Evolutionary conservation across 2,888 invertebrate genomes (phyloP).

Genomic region (Melinopterus prodromus): DNA sequence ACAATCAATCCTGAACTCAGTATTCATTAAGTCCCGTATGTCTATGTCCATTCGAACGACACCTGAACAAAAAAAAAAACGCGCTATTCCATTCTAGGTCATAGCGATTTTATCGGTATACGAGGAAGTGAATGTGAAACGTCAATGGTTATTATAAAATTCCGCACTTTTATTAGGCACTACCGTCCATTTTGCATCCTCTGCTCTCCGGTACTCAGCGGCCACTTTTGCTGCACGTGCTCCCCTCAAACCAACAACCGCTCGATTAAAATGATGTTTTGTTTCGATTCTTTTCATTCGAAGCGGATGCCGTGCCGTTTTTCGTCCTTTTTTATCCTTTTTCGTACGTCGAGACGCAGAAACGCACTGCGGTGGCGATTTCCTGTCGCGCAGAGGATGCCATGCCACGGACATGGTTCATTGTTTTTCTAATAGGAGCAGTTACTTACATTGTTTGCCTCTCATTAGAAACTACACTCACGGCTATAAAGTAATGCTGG

Average conservation of each 20-base stretch:
- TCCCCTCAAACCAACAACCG: neutral
- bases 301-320: neutral
- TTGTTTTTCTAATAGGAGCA: neutral
- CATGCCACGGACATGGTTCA: neutral
- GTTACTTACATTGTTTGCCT: neutral
- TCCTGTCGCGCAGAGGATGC: neutral
- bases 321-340: neutral
- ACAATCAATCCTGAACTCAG: neutral
- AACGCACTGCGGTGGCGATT: neutral
- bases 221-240: neutral
- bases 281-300: constrained; percentile 8
- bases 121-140: constrained; percentile 14
- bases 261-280: neutral
- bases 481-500: too few species aligned
- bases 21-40: neutral
- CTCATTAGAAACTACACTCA: neutral
- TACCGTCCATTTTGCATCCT: constrained; percentile 6
- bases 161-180: constrained; percentile 10
- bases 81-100: constrained; percentile 19
- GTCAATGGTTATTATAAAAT: constrained; percentile 15
- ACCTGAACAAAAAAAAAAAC: constrained; percentile 14
- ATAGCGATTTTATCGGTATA: constrained; percentile 17
- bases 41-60: neutral
- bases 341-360: neutral
- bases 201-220: neutral